Evolutionary conservation across 2,797 vertebrate species (phyloP).

Genomic region (Brachyrhaphis roseni): DNA sequence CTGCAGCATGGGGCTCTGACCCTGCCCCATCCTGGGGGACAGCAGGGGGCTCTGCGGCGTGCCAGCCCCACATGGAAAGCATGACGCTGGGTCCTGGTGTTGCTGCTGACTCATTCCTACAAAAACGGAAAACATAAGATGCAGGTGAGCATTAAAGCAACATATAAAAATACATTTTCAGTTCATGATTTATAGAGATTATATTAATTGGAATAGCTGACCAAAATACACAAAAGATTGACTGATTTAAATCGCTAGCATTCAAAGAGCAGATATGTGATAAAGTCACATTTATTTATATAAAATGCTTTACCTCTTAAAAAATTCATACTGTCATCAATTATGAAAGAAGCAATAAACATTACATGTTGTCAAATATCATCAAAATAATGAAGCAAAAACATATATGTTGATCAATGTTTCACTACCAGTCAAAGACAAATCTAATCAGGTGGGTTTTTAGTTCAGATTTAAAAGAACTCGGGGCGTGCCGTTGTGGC

Average conservation of each 20-base stretch:
- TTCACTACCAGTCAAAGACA: too few species aligned
- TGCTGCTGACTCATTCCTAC: slow-evolving; percentile 94
- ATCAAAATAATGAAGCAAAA: too few species aligned
- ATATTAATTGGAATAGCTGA: not conserved
- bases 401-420: too few species aligned
- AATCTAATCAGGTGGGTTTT: too few species aligned
- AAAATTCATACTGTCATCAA: too few species aligned
- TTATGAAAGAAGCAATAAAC: too few species aligned
- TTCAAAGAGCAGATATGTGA: not conserved
- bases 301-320: too few species aligned
- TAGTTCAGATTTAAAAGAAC: too few species aligned
- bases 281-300: too few species aligned
- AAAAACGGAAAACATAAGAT: not conserved
- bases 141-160: slow-evolving; percentile 1
- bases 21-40: slow-evolving; percentile 92
- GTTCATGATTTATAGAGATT: not conserved
- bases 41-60: slow-evolving; percentile 94
- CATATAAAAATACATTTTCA: not conserved
- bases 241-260: not conserved
- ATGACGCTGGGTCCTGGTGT: slow-evolving; percentile 81
- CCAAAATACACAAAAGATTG: not conserved
- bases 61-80: slow-evolving; percentile 87
- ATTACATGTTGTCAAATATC: too few species aligned
- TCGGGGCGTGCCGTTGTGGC: too few species aligned
- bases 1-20: slow-evolving; percentile 81